Base-by-base conservation (phyloP, 2,888 invertebrate genomes). In the Ametastegia equiseti region DNA sequence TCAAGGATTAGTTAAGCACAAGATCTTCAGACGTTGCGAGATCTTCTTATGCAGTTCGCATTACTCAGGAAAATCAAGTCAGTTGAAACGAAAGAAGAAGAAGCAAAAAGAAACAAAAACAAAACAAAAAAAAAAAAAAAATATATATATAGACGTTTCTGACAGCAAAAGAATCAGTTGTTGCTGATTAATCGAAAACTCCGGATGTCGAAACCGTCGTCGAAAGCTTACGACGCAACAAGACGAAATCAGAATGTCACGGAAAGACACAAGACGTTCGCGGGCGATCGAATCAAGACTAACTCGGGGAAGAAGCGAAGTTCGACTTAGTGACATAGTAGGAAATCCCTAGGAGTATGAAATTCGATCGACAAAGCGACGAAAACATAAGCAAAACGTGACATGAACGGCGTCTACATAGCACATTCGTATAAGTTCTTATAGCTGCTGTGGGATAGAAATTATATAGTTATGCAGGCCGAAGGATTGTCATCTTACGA, bases 321-420 rank as follows among this genome's bases (percentile, higher is more conserved):
- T 19, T 67, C 47, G 27, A 15, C 7, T 45, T 11, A 9, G 71
- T 7, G 45, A 65, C n/a, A 19, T 54, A n/a, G n/a, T n/a, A n/a
- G n/a, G 65, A 39, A 65, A 36, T 13, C 47, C 39, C 67, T n/a
- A n/a, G n/a, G 36, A 36, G 45, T 75, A 75, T 54, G 78, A 78
- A 60, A 78, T 78, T 78, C 78, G 78, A 78, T 78, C 78, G 78
- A 78, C 57, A 42, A 45, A 36, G 75, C 77, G 77, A 60, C n/a
- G 36, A 42, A 78, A 63, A 63, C 54, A 42, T 60, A 60, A 63
- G 42, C n/a, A 30, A 60, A 78, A 78, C 60, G 78, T 36, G 78
- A 78, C 78, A 78, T 78, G 15, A 78, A 78, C 75, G 33, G 75
- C 75, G 75, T 54, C n/a, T 75, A 75, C 75, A 75, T 75, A 57